phyloP scores from a whole-genome alignment of 2,113 vertebrate species.

The Polyodon spathula region DNA sequence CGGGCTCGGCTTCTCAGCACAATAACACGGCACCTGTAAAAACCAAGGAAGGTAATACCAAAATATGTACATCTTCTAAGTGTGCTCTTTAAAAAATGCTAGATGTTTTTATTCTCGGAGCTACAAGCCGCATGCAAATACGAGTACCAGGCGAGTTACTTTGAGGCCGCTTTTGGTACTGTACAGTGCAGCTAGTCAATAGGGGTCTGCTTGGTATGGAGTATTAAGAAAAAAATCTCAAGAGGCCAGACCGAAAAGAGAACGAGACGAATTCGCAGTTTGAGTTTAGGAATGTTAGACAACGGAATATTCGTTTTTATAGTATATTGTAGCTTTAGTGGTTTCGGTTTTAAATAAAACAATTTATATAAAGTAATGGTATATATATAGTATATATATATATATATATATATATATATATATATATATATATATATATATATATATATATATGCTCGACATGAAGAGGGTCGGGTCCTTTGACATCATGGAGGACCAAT shows the following conservation, averaged over 20 bases:
- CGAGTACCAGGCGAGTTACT: conserved; percentile 34
- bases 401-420: too few species aligned
- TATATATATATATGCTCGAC: too few species aligned
- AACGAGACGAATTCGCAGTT: conserved; percentile 1
- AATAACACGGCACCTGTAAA: conserved; percentile 68
- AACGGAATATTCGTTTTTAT: not conserved
- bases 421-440: too few species aligned
- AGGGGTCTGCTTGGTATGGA: conserved; percentile 22
- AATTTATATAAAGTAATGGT: conserved; percentile 17
- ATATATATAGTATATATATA: too few species aligned
- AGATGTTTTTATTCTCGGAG: conserved; percentile 15
- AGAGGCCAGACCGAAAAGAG: conserved; percentile 11
- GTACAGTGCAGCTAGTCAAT: conserved; percentile 27
- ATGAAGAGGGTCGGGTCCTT: conserved; percentile 41
- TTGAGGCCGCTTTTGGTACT: conserved; percentile 33
- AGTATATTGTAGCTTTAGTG: conserved; percentile 7
- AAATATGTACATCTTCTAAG: conserved; percentile 5
- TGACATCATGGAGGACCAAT: conserved; percentile 45
- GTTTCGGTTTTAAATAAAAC: conserved; percentile 13
- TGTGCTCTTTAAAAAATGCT: conserved; percentile 10
- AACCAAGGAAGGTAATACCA: conserved; percentile 69
- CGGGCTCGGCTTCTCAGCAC: conserved; percentile 67
- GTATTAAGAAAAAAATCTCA: conserved; percentile 16
- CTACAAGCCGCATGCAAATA: conserved; percentile 28
- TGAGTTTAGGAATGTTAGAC: not conserved